Base-by-base conservation (phyloP, 2,113 vertebrate genomes). In the Hoplias malabaricus region DNA sequence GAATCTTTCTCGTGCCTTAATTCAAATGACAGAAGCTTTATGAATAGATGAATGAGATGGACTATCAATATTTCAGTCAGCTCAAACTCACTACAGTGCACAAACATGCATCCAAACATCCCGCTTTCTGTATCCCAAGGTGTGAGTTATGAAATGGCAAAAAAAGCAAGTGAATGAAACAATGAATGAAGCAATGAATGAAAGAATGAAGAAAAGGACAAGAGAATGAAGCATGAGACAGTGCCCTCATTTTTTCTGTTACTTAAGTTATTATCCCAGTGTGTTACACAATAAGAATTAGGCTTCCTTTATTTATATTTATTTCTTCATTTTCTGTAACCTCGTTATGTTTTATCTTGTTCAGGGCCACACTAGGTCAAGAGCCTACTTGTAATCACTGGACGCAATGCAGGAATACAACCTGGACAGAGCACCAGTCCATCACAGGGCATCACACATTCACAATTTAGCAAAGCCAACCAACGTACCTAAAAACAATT, bases 51-150 rank as follows among this genome's bases (percentile, higher is more conserved):
- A 87, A 88, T 75, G 72, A 88, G 78, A 29, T 66, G 61, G 13
- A 48, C 2, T 53, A 86, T 86, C 5, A 84, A 89, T 87, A 85
- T 90, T 92, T 89, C 50, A 87, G 6, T 73, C n/a, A 21, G 43
- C 50, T 56, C 59, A 38, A 19, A 40, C 67, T 46, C 67, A 86
- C 65, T 71, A 71, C 10, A 23, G 62, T 72, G 73, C 43, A 65
- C 70, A 78, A 87, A 83, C 72, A 81, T 57, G 43, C 38, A 36
- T 21, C 61, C 25, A 59, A 79, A 79, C 53, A 77, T 70, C 43
- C 27, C 53, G 1, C 23, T 25, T 25, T 57, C 19, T 25, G 25
- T 73, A 59, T 66, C 65, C n/a, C 8, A 23, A 36, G 71, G 48
- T 33, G 9, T 40, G 34, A 13, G 59, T 71, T 73, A 65, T 36